These are phyloP conservation scores for Myxocyprinus asiaticus DNA, from an alignment of 2,113 vertebrate species.

Conservation along the genomic window DNA sequence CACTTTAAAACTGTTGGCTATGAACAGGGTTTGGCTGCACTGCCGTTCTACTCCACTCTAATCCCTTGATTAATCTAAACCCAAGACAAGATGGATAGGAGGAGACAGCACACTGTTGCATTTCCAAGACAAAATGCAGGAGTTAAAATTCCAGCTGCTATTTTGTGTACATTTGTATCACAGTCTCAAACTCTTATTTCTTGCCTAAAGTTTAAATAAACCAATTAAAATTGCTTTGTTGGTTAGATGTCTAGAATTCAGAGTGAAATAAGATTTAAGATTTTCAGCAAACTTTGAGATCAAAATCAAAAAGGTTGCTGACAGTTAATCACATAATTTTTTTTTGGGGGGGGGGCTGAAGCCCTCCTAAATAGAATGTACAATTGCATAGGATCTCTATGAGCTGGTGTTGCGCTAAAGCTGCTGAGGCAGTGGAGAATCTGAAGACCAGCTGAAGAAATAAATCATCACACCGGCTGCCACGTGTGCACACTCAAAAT, in stretches of 20 bases:
- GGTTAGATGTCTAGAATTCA: neutral
- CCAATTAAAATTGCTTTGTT: neutral
- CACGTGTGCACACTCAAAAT: constrained; percentile 56
- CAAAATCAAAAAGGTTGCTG: too few species aligned
- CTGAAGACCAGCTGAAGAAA: constrained; percentile 50
- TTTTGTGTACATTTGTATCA: too few species aligned
- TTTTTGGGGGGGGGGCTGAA: neutral
- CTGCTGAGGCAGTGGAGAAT: constrained; percentile 37
- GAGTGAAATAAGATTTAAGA: too few species aligned
- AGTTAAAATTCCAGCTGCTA: too few species aligned
- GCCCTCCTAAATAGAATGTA: neutral
- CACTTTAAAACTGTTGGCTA: constrained; percentile 7
- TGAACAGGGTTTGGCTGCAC: neutral
- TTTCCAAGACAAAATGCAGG: too few species aligned
- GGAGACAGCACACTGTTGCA: too few species aligned
- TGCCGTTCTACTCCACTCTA: neutral
- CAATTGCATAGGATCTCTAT: too few species aligned
- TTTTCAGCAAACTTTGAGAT: too few species aligned
- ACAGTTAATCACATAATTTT: too few species aligned
- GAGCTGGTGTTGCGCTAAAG: neutral
- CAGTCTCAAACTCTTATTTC: too few species aligned
- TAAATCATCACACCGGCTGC: constrained; percentile 49
- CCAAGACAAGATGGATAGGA: too few species aligned
- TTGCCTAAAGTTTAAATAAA: too few species aligned
- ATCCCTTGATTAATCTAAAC: neutral